phyloP scores from a whole-genome alignment of 2,797 vertebrate species.

The Glossophaga mutica region DNA sequence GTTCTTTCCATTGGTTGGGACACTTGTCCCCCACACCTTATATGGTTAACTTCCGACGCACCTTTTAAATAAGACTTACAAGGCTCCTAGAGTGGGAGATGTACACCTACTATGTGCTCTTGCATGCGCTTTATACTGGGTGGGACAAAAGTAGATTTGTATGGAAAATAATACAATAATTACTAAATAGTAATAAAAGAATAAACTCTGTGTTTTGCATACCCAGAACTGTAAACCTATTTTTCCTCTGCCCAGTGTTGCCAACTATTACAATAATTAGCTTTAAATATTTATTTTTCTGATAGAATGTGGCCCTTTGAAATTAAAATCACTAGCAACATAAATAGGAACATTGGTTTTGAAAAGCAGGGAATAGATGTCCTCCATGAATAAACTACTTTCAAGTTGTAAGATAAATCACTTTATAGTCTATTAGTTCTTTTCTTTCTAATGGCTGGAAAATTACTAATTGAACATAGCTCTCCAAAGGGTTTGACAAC shows the following conservation, averaged over 20 bases:
- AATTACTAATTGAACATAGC: neutral
- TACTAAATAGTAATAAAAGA: neutral
- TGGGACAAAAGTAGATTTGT: neutral
- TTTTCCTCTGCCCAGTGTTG: neutral
- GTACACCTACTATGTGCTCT: neutral
- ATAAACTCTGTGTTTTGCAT: neutral
- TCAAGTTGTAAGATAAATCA: neutral
- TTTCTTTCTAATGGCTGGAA: neutral
- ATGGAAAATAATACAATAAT: neutral
- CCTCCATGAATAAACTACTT: neutral
- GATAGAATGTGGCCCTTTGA: neutral
- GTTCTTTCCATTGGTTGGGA: neutral
- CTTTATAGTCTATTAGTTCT: neutral
- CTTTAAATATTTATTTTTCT: neutral
- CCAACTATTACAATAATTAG: neutral
- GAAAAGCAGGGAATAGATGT: neutral
- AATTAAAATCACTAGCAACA: neutral
- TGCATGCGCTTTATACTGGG: neutral
- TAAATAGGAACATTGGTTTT: neutral
- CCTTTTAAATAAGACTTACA: neutral
- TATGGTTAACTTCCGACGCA: neutral
- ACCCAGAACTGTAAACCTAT: neutral
- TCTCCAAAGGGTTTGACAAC: neutral
- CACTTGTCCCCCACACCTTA: rapidly evolving
- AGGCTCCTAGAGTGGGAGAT: neutral